Evolutionary conservation across 2,113 vertebrate species (phyloP), one percentile per base, ranked within the genome.

Genomic region (Mixornis gularis): DNA sequence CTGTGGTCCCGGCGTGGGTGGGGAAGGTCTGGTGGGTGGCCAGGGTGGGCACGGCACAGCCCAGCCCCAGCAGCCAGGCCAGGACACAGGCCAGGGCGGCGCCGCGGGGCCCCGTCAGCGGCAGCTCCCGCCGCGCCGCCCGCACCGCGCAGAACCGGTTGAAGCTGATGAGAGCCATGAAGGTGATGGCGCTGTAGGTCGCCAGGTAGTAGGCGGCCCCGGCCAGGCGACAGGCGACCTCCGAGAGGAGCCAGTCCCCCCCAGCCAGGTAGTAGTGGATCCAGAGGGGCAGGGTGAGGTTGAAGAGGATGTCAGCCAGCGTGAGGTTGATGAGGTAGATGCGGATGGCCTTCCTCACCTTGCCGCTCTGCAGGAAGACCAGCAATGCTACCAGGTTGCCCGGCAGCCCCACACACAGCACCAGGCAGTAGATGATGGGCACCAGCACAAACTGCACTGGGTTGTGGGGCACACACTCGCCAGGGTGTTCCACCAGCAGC

Each of bases 251-350:
- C 97, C 97, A 97, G 94, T 97, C 65, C 5, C 96, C 97, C 3
- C 80, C 78, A 0, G 92, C 74, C 27, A 97, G 65, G 91, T 97
- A 97, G 68, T 97, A 97, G 56, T 89, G 83, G 84, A 97, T 95
- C 97, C 97, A 97, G 81, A 96, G 92, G 16, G 95, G 96, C 66
- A 97, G 89, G 1, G 96, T 97, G 95, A 97, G 95, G 83, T 91
- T 95, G 95, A 97, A 97, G 92, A 97, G 95, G 86, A 96, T 95
- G 65, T 97, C 92, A 0, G 97, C 96, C 92, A 97, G 60, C 1
- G 96, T 96, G 72, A 97, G 94, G 91, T 91, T 97, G 94, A 97
- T 89, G 90, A 97, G 96, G 94, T 96, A 96, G 92, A 97, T 94
- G 60, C 94, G 91, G 89, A 97, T 93, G 65, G 97, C 96, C 68